Conservation (phyloP, 2,797 vertebrate genomes). For the Melanotaenia pygmaea region DNA sequence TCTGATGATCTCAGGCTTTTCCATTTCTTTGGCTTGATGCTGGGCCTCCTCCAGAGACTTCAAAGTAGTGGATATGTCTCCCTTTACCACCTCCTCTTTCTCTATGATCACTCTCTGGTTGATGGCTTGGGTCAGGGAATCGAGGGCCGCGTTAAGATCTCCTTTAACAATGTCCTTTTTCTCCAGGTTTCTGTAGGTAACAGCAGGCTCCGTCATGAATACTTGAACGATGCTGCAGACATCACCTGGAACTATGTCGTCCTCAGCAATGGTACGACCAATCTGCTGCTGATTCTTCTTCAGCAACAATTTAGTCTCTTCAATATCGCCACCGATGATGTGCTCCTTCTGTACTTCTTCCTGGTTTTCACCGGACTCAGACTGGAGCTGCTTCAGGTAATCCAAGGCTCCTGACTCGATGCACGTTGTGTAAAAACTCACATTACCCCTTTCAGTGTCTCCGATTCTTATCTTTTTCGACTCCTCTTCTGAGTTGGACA, state of each 20-base stretch:
- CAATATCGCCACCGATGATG: conserved; percentile 88
- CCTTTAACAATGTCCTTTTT: conserved; percentile 88
- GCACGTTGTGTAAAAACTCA: conserved; percentile 93
- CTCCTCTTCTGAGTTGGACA: conserved; percentile 82
- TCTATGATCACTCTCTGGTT: conserved; percentile 84
- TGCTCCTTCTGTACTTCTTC: conserved; percentile 76
- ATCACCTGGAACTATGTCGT: conserved; percentile 90
- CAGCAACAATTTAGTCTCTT: conserved; percentile 87
- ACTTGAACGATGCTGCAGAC: conserved; percentile 86
- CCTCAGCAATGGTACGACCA: conserved; percentile 86
- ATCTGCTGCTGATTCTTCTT: conserved; percentile 84
- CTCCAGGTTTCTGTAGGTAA: conserved; percentile 78
- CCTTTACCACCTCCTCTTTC: conserved; percentile 89
- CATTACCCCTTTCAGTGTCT: conserved; percentile 90
- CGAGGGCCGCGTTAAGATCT: conserved; percentile 86
- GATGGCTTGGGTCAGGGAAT: conserved; percentile 87
- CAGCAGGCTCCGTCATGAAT: conserved; percentile 86
- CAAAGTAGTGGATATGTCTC: conserved; percentile 84
- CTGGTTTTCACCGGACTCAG: conserved; percentile 71
- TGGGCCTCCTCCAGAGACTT: conserved; percentile 88
- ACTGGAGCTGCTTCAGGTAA: conserved; percentile 89
- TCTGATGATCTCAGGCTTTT: conserved; percentile 85
- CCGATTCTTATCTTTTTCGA: conserved; percentile 82
- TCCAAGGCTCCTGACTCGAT: conserved; percentile 94
- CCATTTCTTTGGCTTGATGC: conserved; percentile 82